Percentiles rank a stretch among this genome's conserved stretches.
phyloP scores from a whole-genome alignment of 2,888 invertebrate species.

The Platycnemis pennipes region DNA sequence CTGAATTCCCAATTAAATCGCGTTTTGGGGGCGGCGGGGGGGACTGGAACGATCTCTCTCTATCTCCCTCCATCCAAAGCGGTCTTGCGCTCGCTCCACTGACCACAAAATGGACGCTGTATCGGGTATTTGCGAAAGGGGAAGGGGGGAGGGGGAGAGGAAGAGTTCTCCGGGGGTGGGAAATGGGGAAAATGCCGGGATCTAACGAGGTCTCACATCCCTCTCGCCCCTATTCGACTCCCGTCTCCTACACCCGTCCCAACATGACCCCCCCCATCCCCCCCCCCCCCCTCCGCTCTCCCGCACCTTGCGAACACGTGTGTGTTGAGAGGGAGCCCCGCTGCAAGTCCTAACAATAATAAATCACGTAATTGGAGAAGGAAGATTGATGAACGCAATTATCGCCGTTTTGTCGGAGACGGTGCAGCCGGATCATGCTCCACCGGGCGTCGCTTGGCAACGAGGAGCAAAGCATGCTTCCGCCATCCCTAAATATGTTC shows the following conservation, averaged over 20 bases:
- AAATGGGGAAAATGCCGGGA: no score
- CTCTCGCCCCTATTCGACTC: no score
- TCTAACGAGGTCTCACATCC: no score
- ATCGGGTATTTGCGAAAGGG: neutral
- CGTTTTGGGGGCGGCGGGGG: neutral
- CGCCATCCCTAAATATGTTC: neutral
- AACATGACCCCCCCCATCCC: neutral
- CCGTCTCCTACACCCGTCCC: no score
- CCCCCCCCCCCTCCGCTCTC: neutral
- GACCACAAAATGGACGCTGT: neutral
- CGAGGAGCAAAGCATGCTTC: neutral
- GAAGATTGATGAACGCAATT: neutral
- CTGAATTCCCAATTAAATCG: slow-evolving; percentile 10
- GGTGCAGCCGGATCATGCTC: neutral
- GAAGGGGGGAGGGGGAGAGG: neutral
- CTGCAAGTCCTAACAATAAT: neutral
- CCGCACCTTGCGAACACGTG: neutral
- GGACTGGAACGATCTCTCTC: no score
- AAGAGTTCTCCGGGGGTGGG: neutral
- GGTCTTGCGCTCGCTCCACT: neutral
- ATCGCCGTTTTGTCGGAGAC: neutral
- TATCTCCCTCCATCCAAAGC: neutral
- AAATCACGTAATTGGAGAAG: slow-evolving; percentile 32
- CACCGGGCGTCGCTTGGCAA: neutral
- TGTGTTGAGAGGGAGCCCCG: neutral